Conservation (phyloP, 2,113 vertebrate species). For the Chrysemys picta region DNA sequence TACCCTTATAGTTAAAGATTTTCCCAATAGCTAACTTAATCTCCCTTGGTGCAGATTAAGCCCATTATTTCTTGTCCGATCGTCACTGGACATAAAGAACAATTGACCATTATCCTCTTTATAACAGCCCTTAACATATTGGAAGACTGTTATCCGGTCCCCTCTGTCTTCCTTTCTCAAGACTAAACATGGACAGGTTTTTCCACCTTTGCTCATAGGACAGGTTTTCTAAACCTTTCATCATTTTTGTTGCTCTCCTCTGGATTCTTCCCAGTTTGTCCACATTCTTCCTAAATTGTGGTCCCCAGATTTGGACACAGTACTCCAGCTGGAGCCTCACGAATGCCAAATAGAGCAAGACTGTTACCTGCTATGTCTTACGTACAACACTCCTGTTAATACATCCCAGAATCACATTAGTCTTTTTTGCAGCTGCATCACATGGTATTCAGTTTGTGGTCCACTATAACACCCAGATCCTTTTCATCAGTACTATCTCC, state of each 20-base stretch:
- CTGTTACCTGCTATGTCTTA: background rate
- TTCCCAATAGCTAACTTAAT: background rate
- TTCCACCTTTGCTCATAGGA: background rate
- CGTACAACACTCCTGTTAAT: too few relatives aligned
- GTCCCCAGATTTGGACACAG: background rate
- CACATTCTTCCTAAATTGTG: too few relatives aligned
- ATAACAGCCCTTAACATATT: background rate
- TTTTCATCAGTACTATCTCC: background rate
- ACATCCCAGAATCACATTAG: background rate
- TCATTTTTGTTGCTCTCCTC: too few relatives aligned
- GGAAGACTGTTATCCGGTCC: background rate
- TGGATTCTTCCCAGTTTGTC: background rate
- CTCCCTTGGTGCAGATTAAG: background rate
- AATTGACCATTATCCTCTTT: background rate
- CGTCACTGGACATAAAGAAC: background rate
- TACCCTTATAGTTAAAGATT: background rate
- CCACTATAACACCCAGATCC: background rate
- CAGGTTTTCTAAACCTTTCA: background rate
- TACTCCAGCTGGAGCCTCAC: background rate
- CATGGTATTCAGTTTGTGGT: background rate
- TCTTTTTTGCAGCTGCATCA: background rate
- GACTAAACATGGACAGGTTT: background rate
- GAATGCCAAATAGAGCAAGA: background rate
- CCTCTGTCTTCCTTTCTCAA: background rate
- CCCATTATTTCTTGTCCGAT: background rate